Percentiles rank a stretch among this genome's conserved stretches.
phyloP scores from a whole-genome alignment of 2,797 vertebrate species.

The Sebastes diploproa region DNA sequence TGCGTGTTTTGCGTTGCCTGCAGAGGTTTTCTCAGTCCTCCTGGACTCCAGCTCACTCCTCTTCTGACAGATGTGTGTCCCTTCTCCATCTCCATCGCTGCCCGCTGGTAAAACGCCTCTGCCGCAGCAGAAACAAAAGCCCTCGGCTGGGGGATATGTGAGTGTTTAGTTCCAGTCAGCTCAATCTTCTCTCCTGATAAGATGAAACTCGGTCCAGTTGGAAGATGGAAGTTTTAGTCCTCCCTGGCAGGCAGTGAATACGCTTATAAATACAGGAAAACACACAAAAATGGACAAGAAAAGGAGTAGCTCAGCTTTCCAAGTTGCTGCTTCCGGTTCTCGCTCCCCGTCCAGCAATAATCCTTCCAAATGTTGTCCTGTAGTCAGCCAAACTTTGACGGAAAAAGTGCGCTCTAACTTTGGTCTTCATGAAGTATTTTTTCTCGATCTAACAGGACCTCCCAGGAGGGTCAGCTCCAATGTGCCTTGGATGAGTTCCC shows the following conservation, averaged over 20 bases:
- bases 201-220: conserved; percentile 22
- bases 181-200: conserved; percentile 31
- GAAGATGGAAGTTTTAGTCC: conserved; percentile 46
- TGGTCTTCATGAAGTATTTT: conserved; percentile 61
- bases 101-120: conserved; percentile 13
- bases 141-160: conserved; percentile 8
- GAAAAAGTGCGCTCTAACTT: conserved; percentile 57
- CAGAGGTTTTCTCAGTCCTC: conserved; percentile 66
- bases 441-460: conserved; percentile 73
- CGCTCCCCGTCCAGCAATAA: conserved; percentile 37
- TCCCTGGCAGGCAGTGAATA: conserved; percentile 32
- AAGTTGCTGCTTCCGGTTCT: conserved; percentile 38
- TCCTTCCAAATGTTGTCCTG: conserved; percentile 57
- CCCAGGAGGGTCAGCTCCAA: conserved; percentile 70
- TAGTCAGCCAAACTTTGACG: conserved; percentile 37
- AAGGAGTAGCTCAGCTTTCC: conserved; percentile 49
- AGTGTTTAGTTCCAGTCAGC: conserved; percentile 33
- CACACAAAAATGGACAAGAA: background rate
- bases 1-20: conserved; percentile 59
- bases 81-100: conserved; percentile 76
- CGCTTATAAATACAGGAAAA: conserved; percentile 24
- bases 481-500: conserved; percentile 74
- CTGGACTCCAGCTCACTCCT: conserved; percentile 81
- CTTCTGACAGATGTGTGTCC: conserved; percentile 73
- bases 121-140: conserved; percentile 34